Base-by-base conservation (phyloP, 2,888 invertebrate genomes). In the Leucophora obtusa region DNA sequence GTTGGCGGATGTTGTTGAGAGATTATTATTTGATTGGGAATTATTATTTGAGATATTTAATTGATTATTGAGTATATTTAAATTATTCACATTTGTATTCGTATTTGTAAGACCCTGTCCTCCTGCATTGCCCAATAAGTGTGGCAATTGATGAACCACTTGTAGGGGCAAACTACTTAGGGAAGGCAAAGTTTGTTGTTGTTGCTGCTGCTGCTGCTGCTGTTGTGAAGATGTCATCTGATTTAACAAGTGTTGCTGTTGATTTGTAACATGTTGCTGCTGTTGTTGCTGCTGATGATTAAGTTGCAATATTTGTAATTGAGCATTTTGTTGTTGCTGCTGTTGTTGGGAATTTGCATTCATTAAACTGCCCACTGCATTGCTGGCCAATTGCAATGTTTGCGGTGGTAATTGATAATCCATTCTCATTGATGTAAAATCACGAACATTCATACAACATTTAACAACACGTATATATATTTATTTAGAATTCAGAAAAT, bases 401-500 rank as follows among this genome's bases (percentile, higher is more conserved):
- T 87, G 86, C 85, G 90, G 89, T 83, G 90, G 89, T 86, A 90
- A 86, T 87, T 90, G 89, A 85, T 90, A 90, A 86, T 90, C 90
- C 90, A 90, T 90, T 87, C 87, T 89, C 87, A 89, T 89, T 80
- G 70, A 74, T 79, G 58, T 58, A 69, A 62, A 69, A 54, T 71
- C 68, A 68, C 69, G 43, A 47, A 38, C 47, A 24, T 65, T 70
- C 43, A 68, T 53, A 35, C 62, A 63, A 43, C 56, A 70, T 54
- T 28, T 47, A 51, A 60, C 38, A 77, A 33, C n/a, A 33, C n/a
- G 56, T 43, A 54, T 28, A 66, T 53, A 66, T 56, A 66, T n/a
- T 54, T 54, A 56, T 43, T 35, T 1, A 28, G 6, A 28, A 28
- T 28, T 3, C 28, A 28, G 1, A 28, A 28, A 66, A 43, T 15